Evolutionary conservation across 2,888 invertebrate genomes (phyloP), one percentile per base, ranked within the genome.

Genomic region (Cacoxenus indagator): DNA sequence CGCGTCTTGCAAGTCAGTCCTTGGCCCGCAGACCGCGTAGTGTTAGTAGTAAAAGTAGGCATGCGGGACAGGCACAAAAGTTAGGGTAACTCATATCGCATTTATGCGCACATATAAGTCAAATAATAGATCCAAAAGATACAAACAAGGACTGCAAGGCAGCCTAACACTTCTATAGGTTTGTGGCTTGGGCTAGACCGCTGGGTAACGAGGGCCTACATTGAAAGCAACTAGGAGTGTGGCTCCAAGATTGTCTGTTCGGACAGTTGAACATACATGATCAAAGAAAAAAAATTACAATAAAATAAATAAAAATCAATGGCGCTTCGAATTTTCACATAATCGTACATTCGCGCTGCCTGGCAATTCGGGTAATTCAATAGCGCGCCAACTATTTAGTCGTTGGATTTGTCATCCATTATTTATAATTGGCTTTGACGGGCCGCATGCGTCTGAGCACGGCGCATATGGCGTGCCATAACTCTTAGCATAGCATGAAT

Each of bases 61-160:
- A n/a, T n/a, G n/a, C n/a, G n/a, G n/a, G n/a, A 37, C 9, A 8
- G 37, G 37, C 9, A 37, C 14, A 37, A 37, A 8, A 8, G 37
- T 37, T 37, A 37, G 37, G 37, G 37, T 37, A 37, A 37, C 37
- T 37, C 24, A 62, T 45, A 62, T 62, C 83, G 78, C 83, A 83
- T 83, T 83, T 81, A 81, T 83, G 81, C 78, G 77, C 83, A 83
- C 81, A 83, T 81, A 83, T 82, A 81, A 83, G 82, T 81, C 83
- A 81, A 83, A 83, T 83, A 83, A 82, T 83, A 83, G 83, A 83
- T 83, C 83, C 83, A 79, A 80, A 74, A 83, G 80, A 80, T 82
- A 80, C 83, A 24, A 62, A 62, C 61, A 62, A 62, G 61, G 61
- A 62, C 45, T 62, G 26, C n/a, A 17, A 62, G 43, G 11, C 43